A percentile compares a stretch with the other conserved stretches of the same genome.
Conservation (phyloP, 1,140 invertebrate species). For the Ridgeia piscesae region DNA sequence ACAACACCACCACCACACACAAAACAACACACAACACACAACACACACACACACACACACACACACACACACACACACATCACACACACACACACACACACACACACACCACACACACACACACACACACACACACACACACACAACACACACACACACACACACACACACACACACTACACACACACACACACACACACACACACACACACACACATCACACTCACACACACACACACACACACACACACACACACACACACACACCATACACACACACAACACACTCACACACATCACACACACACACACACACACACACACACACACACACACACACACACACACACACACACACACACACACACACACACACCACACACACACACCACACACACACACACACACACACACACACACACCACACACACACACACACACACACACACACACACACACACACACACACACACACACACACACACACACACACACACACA, state of each 20-base stretch:
- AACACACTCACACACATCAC: neutral
- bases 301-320: conserved; percentile 14
- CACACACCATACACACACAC: neutral
- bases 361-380: neutral
- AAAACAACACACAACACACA: too few species aligned
- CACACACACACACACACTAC: too few species aligned
- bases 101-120: too few species aligned
- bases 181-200: too few species aligned
- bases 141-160: too few species aligned
- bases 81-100: too few species aligned
- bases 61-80: too few species aligned
- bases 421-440: neutral
- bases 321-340: conserved; percentile 16
- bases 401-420: neutral
- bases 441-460: neutral
- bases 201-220: too few species aligned
- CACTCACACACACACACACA: neutral
- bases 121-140: too few species aligned
- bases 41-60: too few species aligned
- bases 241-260: neutral
- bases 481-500: neutral
- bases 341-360: conserved; percentile 13
- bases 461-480: neutral
- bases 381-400: neutral
- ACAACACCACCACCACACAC: too few species aligned